Evolutionary conservation across 2,113 vertebrate genomes (phyloP), one percentile per base, ranked within the genome.

Genomic region (Gymnocephalus cernua): DNA sequence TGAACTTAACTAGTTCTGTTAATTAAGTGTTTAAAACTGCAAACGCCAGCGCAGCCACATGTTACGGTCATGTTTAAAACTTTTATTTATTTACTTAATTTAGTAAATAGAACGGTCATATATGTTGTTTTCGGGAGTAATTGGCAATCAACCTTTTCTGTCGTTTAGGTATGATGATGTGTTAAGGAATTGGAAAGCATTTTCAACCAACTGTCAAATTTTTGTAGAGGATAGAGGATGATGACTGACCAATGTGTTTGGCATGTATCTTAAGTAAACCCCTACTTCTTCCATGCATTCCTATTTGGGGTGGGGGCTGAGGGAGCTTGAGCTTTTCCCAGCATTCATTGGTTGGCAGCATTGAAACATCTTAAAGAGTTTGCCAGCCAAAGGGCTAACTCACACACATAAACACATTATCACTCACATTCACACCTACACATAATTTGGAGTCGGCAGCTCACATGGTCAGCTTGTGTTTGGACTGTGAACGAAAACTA

Each of bases 401-500:
- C 53, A 10, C 68, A 67, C 25, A 68, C 45, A 67, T n/a, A 57
- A 19, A 64, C 53, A 67, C 48, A 79, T 64, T 38, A 45, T 41
- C 51, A 56, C n/a, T 57, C 61, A 57, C 29, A 41, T 80, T 67
- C 62, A 74, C 54, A 67, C 78, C 44, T 57, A 27, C 29, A 51
- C 67, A 10, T 59, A 7, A 51, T 80, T 59, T 59, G n/a, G 32
- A 51, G n/a, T 58, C 29, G 3, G 53, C 53, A 44, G 79, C 25
- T 61, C 53, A 67, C 45, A 51, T 57, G 53, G 44, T 73, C 69
- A 65, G 61, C 50, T 38, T 80, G 41, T 80, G 78, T 80, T 73
- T 74, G 32, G 69, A 61, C 54, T 51, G 45, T 23, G 45, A 59
- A 32, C 67, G 23, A 58, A 80, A 80, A 50, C 41, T 58, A 44